Conservation (phyloP, 1,140 invertebrate genomes). For the Drosophila nasuta region DNA sequence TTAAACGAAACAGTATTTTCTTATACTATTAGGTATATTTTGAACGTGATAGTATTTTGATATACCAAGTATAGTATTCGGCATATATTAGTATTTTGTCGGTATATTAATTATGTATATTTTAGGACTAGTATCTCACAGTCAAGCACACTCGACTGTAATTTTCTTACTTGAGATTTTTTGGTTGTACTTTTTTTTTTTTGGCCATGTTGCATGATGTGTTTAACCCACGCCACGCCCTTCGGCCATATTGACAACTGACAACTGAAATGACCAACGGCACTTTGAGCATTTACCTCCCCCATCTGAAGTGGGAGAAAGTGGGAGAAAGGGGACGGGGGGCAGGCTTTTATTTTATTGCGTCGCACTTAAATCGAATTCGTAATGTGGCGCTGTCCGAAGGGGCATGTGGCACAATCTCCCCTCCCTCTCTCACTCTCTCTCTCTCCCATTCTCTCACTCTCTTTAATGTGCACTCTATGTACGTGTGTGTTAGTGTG, state of each 20-base stretch:
- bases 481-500: neutral
- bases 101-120: too few species aligned
- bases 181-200: too few species aligned
- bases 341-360: constrained; percentile 76
- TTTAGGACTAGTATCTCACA: too few species aligned
- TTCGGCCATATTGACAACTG: constrained; percentile 7
- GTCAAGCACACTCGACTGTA: too few species aligned
- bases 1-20: too few species aligned
- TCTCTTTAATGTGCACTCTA: constrained; percentile 21
- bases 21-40: too few species aligned
- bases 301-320: neutral
- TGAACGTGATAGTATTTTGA: too few species aligned
- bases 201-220: constrained; percentile 24
- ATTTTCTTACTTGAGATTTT: too few species aligned
- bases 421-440: constrained; percentile 12
- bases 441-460: constrained; percentile 13
- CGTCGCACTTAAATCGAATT: constrained; percentile 76
- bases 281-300: constrained; percentile 15
- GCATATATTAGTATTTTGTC: too few species aligned
- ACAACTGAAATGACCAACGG: constrained; percentile 22
- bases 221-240: constrained; percentile 17
- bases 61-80: too few species aligned
- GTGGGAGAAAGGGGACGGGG: too few species aligned
- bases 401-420: constrained; percentile 6
- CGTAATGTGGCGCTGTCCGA: constrained; percentile 52